Percentiles rank a stretch among this genome's conserved stretches.
Evolutionary conservation across 2,888 invertebrate genomes (phyloP).

Genomic region (Cloeon dipterum): DNA sequence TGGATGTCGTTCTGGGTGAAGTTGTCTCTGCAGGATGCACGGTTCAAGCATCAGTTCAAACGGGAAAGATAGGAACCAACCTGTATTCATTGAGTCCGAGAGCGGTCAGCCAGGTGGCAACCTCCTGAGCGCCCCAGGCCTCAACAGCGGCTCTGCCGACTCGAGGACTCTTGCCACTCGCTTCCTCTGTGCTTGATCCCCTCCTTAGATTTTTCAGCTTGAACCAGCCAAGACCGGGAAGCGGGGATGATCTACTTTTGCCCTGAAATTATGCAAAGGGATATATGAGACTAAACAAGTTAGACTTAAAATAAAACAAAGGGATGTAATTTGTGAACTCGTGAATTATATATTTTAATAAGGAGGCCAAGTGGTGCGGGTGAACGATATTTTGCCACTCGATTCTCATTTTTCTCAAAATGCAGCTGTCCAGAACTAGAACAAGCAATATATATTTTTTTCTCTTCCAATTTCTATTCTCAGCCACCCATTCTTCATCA

Average conservation of each 20-base stretch:
- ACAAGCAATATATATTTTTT: too few relatives aligned
- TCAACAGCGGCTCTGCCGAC: slow-evolving; percentile 14
- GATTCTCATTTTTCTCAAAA: too few relatives aligned
- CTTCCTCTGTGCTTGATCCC: slow-evolving; percentile 5
- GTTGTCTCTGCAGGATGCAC: slow-evolving; percentile 27
- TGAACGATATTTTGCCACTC: too few relatives aligned
- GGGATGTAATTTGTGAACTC: too few relatives aligned
- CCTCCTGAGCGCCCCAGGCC: slow-evolving; percentile 71
- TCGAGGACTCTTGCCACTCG: slow-evolving; percentile 25
- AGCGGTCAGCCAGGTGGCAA: slow-evolving; percentile 72
- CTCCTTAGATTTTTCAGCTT: slow-evolving; percentile 25
- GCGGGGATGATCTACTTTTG: neutral
- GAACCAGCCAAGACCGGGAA: slow-evolving; percentile 37
- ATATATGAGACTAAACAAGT: too few relatives aligned
- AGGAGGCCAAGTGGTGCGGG: too few relatives aligned
- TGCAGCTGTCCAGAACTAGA: too few relatives aligned
- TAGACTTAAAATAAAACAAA: too few relatives aligned
- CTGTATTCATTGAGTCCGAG: slow-evolving; percentile 69
- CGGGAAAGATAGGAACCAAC: neutral
- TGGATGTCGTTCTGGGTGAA: slow-evolving; percentile 81
- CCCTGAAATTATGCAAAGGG: too few relatives aligned
- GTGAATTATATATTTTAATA: too few relatives aligned
- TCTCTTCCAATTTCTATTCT: too few relatives aligned
- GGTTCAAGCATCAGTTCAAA: neutral
- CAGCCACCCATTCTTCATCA: too few relatives aligned